Evolutionary conservation across 2,113 vertebrate genomes (phyloP).

Genomic region (Cynocephalus volans): DNA sequence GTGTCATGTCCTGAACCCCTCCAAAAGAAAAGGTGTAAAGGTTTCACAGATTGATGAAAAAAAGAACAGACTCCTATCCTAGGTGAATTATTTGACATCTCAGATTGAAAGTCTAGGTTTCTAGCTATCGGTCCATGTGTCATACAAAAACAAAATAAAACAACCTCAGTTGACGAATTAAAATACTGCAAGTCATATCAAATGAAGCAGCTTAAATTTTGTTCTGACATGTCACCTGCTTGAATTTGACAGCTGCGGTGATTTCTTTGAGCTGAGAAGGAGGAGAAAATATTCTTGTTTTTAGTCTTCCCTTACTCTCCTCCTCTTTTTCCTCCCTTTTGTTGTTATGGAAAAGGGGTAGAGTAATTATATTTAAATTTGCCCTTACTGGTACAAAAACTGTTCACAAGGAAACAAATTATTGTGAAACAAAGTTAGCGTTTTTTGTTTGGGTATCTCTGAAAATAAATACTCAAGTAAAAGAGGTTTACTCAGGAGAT

Average conservation of each 20-base stretch:
- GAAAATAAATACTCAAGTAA: constrained; percentile 6
- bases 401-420: neutral
- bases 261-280: neutral
- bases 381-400: neutral
- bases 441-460: neutral
- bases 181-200: neutral
- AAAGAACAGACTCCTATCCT: neutral
- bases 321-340: neutral
- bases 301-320: neutral
- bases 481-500: neutral
- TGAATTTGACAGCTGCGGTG: neutral
- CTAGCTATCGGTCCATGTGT: neutral
- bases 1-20: neutral
- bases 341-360: neutral
- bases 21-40: neutral
- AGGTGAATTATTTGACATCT: neutral
- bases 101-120: neutral
- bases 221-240: neutral
- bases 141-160: neutral
- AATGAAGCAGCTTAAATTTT: neutral
- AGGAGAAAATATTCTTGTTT: neutral
- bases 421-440: neutral
- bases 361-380: neutral
- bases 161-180: neutral
- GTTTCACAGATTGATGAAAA: neutral